phyloP scores from a whole-genome alignment of 2,797 vertebrate genomes.

The Onychomys arenicola region DNA sequence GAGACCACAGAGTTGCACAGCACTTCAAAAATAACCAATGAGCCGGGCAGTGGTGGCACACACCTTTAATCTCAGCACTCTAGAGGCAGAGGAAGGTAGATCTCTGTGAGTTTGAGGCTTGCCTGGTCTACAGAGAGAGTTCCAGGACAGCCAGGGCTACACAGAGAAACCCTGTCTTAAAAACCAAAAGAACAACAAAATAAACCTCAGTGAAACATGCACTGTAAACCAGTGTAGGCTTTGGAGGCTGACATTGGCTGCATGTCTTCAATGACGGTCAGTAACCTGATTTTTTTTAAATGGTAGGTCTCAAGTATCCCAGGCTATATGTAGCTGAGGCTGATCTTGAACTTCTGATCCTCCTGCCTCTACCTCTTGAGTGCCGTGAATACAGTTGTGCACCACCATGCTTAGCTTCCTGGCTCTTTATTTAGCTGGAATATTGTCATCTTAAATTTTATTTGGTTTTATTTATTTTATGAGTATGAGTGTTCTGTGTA shows the following conservation, averaged over 20 bases:
- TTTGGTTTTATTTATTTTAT: neutral
- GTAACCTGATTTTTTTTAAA: neutral
- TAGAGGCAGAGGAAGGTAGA: neutral
- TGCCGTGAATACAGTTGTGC: neutral
- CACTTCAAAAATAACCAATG: neutral
- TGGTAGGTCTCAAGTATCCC: neutral
- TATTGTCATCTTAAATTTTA: neutral
- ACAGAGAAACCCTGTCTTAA: neutral
- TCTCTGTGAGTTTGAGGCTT: neutral
- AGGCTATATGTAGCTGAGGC: neutral
- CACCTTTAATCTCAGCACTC: neutral
- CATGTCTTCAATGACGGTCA: neutral
- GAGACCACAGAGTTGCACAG: neutral
- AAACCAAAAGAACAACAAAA: no score
- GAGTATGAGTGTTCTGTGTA: neutral
- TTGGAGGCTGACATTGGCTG: neutral
- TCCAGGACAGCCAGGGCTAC: neutral
- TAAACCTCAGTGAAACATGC: neutral
- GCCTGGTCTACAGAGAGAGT: neutral
- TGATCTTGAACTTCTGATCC: neutral
- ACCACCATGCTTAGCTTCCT: neutral
- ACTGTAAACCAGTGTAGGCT: neutral
- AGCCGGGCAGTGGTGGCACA: fast-evolving
- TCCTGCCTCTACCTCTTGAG: neutral
- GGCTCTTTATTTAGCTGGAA: neutral